Evolutionary conservation across 2,113 vertebrate species (phyloP).

Genomic region (Shinisaurus crocodilurus): DNA sequence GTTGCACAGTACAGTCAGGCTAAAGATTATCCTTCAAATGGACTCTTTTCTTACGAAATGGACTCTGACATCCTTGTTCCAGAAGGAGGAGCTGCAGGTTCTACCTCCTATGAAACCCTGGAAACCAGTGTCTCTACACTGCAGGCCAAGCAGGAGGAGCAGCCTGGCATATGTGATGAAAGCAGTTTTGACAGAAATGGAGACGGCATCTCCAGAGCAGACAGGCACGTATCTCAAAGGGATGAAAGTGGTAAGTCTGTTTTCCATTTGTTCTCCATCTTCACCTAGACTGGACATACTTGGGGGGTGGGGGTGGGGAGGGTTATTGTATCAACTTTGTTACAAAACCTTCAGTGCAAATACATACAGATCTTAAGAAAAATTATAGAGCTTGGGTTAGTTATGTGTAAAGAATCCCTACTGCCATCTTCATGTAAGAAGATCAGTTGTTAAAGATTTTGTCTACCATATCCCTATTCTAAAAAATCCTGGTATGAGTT

Average conservation of each 20-base stretch:
- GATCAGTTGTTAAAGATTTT: not conserved
- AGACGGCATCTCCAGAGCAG: constrained; percentile 69
- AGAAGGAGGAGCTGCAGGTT: constrained; percentile 73
- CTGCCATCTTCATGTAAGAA: constrained; percentile 18
- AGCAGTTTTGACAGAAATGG: constrained; percentile 75
- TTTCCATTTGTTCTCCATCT: constrained; percentile 17
- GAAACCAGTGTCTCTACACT: constrained; percentile 71
- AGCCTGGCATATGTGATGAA: constrained; percentile 59
- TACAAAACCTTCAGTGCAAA: not conserved
- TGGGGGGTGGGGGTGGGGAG: not conserved
- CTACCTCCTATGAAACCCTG: constrained; percentile 61
- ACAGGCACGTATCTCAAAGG: constrained; percentile 75
- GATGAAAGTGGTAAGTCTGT: constrained; percentile 84
- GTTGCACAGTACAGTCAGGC: constrained; percentile 63
- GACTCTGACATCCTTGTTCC: constrained; percentile 69
- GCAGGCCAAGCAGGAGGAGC: constrained; percentile 74
- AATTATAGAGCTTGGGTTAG: constrained; percentile 26
- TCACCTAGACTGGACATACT: constrained; percentile 9
- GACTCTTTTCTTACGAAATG: constrained; percentile 66
- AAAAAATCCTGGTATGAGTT: not conserved
- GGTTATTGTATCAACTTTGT: not conserved
- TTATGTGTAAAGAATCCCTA: not conserved
- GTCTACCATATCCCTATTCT: not conserved
- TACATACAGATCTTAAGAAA: constrained; percentile 15
- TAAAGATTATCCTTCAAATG: constrained; percentile 56